Evolutionary conservation across 1,140 invertebrate genomes (phyloP), one percentile per base, ranked within the genome.

Genomic region (Ditylenchus dipsaci): DNA sequence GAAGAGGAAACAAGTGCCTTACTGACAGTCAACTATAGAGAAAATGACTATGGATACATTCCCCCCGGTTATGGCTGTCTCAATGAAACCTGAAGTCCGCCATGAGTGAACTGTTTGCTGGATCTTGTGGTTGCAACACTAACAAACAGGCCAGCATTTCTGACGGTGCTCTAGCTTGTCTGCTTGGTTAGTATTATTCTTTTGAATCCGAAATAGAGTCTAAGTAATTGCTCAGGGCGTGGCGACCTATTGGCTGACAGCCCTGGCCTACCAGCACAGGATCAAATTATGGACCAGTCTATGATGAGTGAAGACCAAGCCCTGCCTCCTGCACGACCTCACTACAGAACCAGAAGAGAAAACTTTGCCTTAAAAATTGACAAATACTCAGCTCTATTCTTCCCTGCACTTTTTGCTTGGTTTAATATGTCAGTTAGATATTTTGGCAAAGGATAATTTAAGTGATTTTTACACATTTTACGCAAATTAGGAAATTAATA

Each of bases 401-500:
- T 85, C 68, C 84, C 84, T 5, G 73, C 76, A 27, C 77, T 82
- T 23, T 85, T 85, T 69, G 73, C 78, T 21, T 33, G 85, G 13
- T 83, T 85, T 67, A 85, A 85, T 63, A 73, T 80, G 29, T 38
- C 11, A 38, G 33, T 38, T 3, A 38, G 3, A 38, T 5, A 11
- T 38, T n/a, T n/a, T n/a, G n/a, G n/a, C n/a, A n/a, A n/a, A n/a
- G n/a, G n/a, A n/a, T n/a, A n/a, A n/a, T n/a, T n/a, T n/a, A n/a
- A n/a, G n/a, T n/a, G n/a, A n/a, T n/a, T n/a, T n/a, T n/a, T n/a
- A n/a, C n/a, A n/a, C n/a, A n/a, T n/a, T n/a, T n/a, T n/a, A n/a
- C n/a, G n/a, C n/a, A n/a, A n/a, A n/a, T n/a, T n/a, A n/a, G n/a
- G n/a, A n/a, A n/a, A n/a, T n/a, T n/a, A n/a, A n/a, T n/a, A n/a